These are phyloP conservation scores for Labeo rohita DNA, from an alignment of 2,113 vertebrate genomes.

Conservation along the genomic window DNA sequence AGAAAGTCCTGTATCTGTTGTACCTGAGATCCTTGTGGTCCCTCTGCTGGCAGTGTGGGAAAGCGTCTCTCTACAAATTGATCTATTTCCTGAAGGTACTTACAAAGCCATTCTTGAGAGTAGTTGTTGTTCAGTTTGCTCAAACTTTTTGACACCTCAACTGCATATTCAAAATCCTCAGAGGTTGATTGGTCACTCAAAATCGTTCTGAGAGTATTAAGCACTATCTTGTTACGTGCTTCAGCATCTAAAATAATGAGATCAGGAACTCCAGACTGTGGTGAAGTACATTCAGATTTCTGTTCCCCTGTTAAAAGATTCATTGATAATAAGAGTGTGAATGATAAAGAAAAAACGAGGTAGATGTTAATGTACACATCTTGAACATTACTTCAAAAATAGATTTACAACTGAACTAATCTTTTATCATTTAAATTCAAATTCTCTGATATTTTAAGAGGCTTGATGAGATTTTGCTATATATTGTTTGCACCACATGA, in stretches of 20 bases:
- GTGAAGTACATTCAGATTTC: background rate
- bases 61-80: constrained; percentile 43
- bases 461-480: too few species aligned
- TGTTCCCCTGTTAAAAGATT: background rate
- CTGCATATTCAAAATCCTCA: too few species aligned
- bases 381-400: background rate
- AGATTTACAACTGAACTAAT: background rate
- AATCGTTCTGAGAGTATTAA: background rate
- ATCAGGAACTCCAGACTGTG: background rate
- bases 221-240: background rate
- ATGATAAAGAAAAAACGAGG: too few species aligned
- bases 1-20: constrained; percentile 24
- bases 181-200: background rate
- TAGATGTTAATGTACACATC: background rate
- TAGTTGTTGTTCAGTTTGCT: too few species aligned
- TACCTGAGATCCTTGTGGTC: background rate
- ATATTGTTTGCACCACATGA: background rate
- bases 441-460: too few species aligned
- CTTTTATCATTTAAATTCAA: too few species aligned
- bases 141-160: too few species aligned
- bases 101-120: constrained; percentile 1
- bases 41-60: constrained; percentile 42
- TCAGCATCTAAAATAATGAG: background rate
- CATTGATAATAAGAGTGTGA: too few species aligned
- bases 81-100: constrained; percentile 33